Percentiles rank a stretch among this genome's conserved stretches.
Evolutionary conservation across 2,888 invertebrate genomes (phyloP).

Genomic region (Mystacides longicornis): DNA sequence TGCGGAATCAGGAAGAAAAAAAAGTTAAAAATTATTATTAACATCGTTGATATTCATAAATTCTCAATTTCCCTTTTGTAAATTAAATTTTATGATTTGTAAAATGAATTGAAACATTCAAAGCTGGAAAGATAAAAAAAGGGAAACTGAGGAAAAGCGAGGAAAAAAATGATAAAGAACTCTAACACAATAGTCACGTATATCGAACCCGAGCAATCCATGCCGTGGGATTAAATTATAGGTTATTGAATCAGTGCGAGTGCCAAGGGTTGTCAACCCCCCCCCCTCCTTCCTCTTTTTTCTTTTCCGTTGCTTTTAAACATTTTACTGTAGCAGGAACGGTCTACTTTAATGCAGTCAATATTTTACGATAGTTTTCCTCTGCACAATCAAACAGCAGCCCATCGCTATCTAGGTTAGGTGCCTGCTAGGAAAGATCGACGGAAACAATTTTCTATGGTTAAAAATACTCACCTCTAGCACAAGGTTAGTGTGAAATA

Average conservation of each 20-base stretch:
- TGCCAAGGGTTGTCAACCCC: not conserved
- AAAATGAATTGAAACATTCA: conserved; percentile 1
- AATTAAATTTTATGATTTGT: conserved; percentile 2
- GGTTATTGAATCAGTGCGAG: not conserved
- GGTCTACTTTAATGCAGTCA: too few relatives aligned
- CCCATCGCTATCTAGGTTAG: too few relatives aligned
- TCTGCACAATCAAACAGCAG: too few relatives aligned
- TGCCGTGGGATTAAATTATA: not conserved
- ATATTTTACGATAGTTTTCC: too few relatives aligned
- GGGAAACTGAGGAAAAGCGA: not conserved
- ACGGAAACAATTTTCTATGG: too few relatives aligned
- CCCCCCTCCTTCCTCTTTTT: not conserved
- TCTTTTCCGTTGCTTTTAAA: too few relatives aligned
- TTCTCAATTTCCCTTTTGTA: not conserved
- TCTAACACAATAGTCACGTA: not conserved
- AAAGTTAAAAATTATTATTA: not conserved
- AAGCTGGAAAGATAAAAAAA: not conserved
- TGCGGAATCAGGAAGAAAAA: not conserved
- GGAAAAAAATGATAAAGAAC: not conserved
- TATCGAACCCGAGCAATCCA: not conserved
- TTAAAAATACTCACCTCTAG: too few relatives aligned
- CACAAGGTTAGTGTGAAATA: too few relatives aligned
- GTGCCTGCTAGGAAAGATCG: too few relatives aligned
- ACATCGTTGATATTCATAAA: not conserved
- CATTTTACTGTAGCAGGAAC: too few relatives aligned